phyloP scores from a whole-genome alignment of 2,888 invertebrate species.

The Athetis lepigone region DNA sequence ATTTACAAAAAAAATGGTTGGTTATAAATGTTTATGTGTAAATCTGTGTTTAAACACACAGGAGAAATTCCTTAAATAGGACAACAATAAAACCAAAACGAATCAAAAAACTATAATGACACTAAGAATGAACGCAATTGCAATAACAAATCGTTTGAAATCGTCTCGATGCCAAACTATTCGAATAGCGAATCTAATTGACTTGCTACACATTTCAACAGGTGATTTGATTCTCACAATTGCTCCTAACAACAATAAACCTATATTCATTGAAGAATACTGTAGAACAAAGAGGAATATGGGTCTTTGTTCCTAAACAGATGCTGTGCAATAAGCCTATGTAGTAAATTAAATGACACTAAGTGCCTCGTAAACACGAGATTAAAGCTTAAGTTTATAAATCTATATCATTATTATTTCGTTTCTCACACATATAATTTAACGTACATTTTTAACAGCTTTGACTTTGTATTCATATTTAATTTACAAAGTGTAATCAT shows the following conservation, averaged over 20 bases:
- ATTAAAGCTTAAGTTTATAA: too few relatives aligned
- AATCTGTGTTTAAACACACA: too few relatives aligned
- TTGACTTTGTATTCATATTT: too few relatives aligned
- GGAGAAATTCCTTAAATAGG: too few relatives aligned
- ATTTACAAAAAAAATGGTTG: too few relatives aligned
- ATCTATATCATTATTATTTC: too few relatives aligned
- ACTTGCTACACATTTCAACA: conserved; percentile 35
- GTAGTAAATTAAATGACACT: conserved; percentile 3
- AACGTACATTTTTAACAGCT: too few relatives aligned
- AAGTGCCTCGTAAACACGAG: too few relatives aligned
- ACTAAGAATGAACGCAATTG: neutral
- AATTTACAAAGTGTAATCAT: too few relatives aligned
- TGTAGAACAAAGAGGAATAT: conserved; percentile 23
- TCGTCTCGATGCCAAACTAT: conserved; percentile 26
- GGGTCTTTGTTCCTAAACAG: conserved; percentile 5
- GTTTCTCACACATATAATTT: too few relatives aligned
- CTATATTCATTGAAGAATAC: conserved; percentile 35
- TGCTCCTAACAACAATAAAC: conserved; percentile 41
- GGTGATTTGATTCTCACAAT: conserved; percentile 53
- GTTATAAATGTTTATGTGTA: too few relatives aligned
- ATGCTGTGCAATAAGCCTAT: conserved; percentile 9
- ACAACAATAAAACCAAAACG: too few relatives aligned
- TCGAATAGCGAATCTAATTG: conserved; percentile 26
- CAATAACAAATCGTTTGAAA: conserved; percentile 12
- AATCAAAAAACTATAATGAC: conserved; percentile 10